phyloP scores from a whole-genome alignment of 1,140 invertebrate genomes.

The Onthophagus taurus region DNA sequence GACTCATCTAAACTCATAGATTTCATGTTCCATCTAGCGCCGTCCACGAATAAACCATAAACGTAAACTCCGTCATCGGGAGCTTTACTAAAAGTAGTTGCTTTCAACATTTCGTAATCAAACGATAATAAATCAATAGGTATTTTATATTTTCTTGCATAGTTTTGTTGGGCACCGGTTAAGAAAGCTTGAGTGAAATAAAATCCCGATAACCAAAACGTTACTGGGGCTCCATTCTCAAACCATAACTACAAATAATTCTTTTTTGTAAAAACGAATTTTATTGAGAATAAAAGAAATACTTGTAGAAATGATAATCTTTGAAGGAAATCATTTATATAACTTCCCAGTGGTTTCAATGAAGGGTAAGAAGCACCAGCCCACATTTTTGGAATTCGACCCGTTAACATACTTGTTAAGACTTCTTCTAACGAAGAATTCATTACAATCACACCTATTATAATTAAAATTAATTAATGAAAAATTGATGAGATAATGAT shows the following conservation, averaged over 20 bases:
- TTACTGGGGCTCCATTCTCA: conserved; percentile 64
- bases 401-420: conserved; percentile 69
- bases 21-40: conserved; percentile 70
- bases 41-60: conserved; percentile 78
- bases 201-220: conserved; percentile 91
- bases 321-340: conserved; percentile 77
- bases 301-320: conserved; percentile 71
- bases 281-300: conserved; percentile 4
- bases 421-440: conserved; percentile 82
- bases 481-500: conserved; percentile 2
- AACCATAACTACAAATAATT: conserved; percentile 62
- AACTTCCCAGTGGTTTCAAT: conserved; percentile 83
- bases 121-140: conserved; percentile 85
- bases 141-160: conserved; percentile 79
- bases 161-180: conserved; percentile 89
- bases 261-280: conserved; percentile 1
- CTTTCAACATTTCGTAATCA: conserved; percentile 59
- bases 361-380: conserved; percentile 83
- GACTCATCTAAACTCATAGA: conserved; percentile 67
- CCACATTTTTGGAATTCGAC: conserved; percentile 78
- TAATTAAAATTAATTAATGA: conserved; percentile 2
- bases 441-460: conserved; percentile 68
- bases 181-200: conserved; percentile 94
- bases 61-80: conserved; percentile 78
- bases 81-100: conserved; percentile 35